phyloP scores from a whole-genome alignment of 2,797 vertebrate species.

The Uromys caudimaculatus region DNA sequence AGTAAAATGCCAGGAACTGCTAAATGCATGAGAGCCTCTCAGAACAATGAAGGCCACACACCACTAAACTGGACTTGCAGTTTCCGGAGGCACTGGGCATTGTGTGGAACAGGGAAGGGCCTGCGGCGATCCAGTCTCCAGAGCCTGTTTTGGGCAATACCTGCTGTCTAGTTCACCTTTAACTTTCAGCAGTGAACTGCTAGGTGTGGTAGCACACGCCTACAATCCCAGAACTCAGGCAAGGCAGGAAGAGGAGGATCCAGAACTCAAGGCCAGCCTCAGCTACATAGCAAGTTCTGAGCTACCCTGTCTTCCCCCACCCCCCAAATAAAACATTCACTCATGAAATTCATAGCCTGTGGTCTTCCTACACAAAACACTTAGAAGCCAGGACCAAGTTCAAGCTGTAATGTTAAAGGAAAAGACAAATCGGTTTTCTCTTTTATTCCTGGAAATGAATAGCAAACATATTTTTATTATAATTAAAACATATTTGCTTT shows the following conservation, averaged over 20 bases:
- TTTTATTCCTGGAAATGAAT: slow-evolving; percentile 21
- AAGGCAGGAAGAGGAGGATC: background rate
- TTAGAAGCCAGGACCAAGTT: background rate
- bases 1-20: background rate
- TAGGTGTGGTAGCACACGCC: fast-evolving
- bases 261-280: background rate
- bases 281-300: background rate
- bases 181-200: background rate
- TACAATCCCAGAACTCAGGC: background rate
- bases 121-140: background rate
- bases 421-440: background rate
- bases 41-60: background rate
- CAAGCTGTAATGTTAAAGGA: background rate
- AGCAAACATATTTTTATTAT: background rate
- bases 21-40: background rate
- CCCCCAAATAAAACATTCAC: background rate
- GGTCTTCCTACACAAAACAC: background rate
- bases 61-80: background rate
- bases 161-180: background rate
- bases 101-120: fast-evolving
- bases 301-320: background rate
- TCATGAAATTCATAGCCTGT: background rate
- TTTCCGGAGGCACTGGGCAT: background rate
- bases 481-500: background rate
- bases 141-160: background rate